Evolutionary conservation across 1,140 invertebrate genomes (phyloP).

Genomic region (Euborellia annulipes): DNA sequence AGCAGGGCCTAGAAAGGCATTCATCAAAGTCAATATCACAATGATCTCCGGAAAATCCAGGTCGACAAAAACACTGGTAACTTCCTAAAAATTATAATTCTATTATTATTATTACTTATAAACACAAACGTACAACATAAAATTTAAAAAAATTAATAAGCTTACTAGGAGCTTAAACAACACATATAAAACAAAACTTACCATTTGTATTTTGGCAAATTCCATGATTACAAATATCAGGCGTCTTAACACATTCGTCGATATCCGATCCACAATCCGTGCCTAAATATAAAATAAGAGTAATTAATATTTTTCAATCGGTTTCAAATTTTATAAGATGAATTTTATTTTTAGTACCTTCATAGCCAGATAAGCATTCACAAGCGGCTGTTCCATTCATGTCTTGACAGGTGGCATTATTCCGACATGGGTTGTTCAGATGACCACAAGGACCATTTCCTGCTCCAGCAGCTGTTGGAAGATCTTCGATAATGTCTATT

Average conservation of each 20-base stretch:
- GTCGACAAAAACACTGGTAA: slow-evolving; percentile 72
- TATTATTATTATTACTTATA: no score
- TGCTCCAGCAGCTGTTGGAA: slow-evolving; percentile 36
- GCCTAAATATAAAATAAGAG: slow-evolving; percentile 30
- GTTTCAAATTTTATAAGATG: slow-evolving; percentile 4
- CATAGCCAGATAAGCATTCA: slow-evolving; percentile 34
- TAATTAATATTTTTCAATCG: background rate
- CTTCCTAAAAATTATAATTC: slow-evolving; percentile 40
- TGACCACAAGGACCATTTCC: slow-evolving; percentile 15
- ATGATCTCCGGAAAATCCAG: slow-evolving; percentile 65
- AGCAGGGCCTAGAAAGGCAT: slow-evolving; percentile 73
- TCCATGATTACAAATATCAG: slow-evolving; percentile 56
- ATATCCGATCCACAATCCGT: slow-evolving; percentile 55
- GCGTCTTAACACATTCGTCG: slow-evolving; percentile 54
- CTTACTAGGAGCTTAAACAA: background rate
- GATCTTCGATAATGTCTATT: slow-evolving; percentile 33
- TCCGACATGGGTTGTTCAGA: slow-evolving; percentile 33
- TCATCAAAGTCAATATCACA: slow-evolving; percentile 77
- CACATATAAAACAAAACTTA: slow-evolving; percentile 10
- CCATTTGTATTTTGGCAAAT: slow-evolving; percentile 56
- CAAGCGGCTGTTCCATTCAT: slow-evolving; percentile 36
- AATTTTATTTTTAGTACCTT: slow-evolving; percentile 20
- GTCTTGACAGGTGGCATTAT: slow-evolving; percentile 37
- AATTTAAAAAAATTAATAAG: background rate
- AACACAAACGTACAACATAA: no score